Evolutionary conservation across 2,113 vertebrate species (phyloP), one percentile per base, ranked within the genome.

Genomic region (Scophthalmus maximus): DNA sequence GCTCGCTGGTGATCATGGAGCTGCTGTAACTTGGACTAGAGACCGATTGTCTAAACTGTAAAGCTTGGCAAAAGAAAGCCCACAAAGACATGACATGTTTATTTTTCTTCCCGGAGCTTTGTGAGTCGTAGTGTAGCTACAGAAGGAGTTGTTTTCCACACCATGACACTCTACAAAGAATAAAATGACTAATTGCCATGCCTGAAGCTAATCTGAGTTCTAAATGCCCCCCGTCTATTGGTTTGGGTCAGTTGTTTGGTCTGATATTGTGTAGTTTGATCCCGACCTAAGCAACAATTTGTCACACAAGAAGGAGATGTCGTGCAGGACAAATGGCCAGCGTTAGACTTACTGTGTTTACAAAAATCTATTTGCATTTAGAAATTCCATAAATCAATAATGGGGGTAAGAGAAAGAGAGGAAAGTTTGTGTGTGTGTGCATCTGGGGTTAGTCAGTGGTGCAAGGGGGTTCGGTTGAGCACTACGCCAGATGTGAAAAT

Each of bases 401-500:
- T 8, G 20, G 26, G 44, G 53, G 8, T 32, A 65, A 71, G 32
- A 53, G 34, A 36, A 57, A 52, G 50, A 63, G 36, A 53, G 44
- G 18, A 68, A 72, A 59, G 58, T 59, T 30, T 63, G 29, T 32
- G 69, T 63, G 49, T 65, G 49, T 44, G 36, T 60, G 65, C 52
- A n/a, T 79, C 17, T 73, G 61, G 61, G 71, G 67, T 51, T 58
- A 75, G 78, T 81, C 30, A 27, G 17, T 27, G 65, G 75, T 76
- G 58, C 17, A 40, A 73, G 56, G 71, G 59, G 47, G 69, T 78
- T 73, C 4, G 52, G 51, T 50, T 83, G 81, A 92, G 79, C 9
- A 10, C 77, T 81, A 47, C 61, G 80, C 83, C 89, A 90, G 89
- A 91, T 91, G 87, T 88, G 75, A 83, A 74, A 89, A 88, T 87